A percentile compares a stretch with the other conserved stretches of the same genome.
Conservation (phyloP, 2,888 invertebrate species). For the Acrobasis suavella region DNA sequence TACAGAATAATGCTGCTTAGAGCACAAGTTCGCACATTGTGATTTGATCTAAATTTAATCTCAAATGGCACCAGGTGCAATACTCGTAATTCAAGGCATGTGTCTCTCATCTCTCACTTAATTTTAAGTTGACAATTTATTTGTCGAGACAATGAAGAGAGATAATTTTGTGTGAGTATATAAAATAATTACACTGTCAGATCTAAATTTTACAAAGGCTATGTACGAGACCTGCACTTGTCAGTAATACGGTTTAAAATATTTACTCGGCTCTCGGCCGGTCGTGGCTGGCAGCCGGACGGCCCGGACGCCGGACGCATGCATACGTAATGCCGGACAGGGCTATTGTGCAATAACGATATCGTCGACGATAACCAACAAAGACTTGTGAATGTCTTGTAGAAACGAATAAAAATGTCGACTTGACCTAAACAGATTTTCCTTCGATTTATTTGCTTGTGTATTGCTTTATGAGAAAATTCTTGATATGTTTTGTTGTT, state of each 20-base stretch:
- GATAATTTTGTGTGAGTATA: no score
- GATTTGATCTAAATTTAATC: no score
- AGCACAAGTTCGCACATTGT: no score
- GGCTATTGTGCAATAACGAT: conserved; percentile 14
- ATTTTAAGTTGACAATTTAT: no score
- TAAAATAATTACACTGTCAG: not conserved
- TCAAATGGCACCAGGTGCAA: no score
- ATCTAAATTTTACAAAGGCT: not conserved
- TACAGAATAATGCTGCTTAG: no score
- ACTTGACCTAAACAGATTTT: not conserved
- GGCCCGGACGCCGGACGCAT: conserved; percentile 16
- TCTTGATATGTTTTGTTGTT: not conserved
- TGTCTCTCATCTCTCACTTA: no score
- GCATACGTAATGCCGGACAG: conserved; percentile 19
- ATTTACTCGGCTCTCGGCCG: conserved; percentile 14
- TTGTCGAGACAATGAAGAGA: no score
- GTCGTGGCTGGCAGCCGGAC: not conserved
- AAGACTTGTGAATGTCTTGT: conserved; percentile 10
- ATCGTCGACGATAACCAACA: conserved; percentile 1
- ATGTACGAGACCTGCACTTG: not conserved
- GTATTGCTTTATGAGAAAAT: not conserved
- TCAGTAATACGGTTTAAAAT: conserved; percentile 24
- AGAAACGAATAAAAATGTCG: not conserved
- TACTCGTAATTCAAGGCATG: no score
- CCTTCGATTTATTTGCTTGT: not conserved